These are phyloP conservation scores for Neodiprion lecontei DNA, from an alignment of 1,140 invertebrate genomes.

Conservation along the genomic window DNA sequence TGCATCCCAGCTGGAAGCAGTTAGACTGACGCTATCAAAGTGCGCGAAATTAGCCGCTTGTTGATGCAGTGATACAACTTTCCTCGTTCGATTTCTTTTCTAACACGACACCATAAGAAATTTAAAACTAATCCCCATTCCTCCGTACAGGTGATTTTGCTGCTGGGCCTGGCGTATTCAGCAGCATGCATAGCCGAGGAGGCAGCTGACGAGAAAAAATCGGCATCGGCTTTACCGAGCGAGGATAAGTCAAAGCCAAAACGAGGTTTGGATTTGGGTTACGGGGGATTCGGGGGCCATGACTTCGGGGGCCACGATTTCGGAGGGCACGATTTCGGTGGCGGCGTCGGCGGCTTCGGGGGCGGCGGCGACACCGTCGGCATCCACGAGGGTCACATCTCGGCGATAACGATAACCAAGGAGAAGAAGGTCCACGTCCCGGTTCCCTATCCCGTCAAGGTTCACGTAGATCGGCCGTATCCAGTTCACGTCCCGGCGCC, in stretches of 20 bases:
- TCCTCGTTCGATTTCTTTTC: no score
- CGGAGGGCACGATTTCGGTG: constrained; percentile 21
- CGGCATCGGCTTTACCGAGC: constrained; percentile 24
- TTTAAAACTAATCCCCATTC: no score
- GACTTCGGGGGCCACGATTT: constrained; percentile 18
- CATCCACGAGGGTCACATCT: constrained; percentile 49
- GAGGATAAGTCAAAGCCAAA: constrained; percentile 41
- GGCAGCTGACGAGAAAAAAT: constrained; percentile 30
- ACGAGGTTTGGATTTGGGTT: constrained; percentile 48
- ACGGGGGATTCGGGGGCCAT: constrained; percentile 41
- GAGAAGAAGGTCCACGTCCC: constrained; percentile 44
- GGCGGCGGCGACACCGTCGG: constrained; percentile 31
- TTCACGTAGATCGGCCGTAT: constrained; percentile 59
- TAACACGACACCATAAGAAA: no score
- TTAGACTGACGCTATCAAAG: no score
- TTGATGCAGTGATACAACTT: no score
- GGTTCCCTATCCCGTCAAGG: constrained; percentile 59
- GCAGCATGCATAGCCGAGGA: constrained; percentile 35
- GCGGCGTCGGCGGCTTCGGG: constrained; percentile 25
- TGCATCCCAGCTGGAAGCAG: no score
- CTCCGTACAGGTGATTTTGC: neutral
- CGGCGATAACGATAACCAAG: constrained; percentile 59
- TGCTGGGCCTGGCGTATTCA: constrained; percentile 17
- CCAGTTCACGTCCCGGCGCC: constrained; percentile 65
- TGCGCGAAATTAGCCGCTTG: no score